Base-by-base conservation (phyloP, 1,140 invertebrate species). In the Aphaenogaster rudis region DNA sequence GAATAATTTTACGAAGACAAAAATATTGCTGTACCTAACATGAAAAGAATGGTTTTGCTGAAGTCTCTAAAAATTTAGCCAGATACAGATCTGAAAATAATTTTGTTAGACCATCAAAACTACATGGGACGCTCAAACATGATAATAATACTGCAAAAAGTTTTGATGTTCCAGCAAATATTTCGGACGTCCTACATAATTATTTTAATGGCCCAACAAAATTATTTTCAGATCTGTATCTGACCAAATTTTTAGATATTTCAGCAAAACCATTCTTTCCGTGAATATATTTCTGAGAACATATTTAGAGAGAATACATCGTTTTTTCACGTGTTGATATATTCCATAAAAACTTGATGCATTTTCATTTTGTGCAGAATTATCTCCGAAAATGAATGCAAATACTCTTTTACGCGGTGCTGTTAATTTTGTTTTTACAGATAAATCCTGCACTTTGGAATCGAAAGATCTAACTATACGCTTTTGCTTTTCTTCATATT, bases 401-500 rank as follows among this genome's bases (percentile, higher is more conserved):
- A 21, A 57, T 15, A 15, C 11, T 9, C 59, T 77, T 77, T 15
- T 59, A 9, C 11, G 11, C 7, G 4, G 7, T 59, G 48, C 15
- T 6, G 33, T 36, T 59, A 36, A 72, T 42, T 76, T 42, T 76
- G 33, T 57, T 42, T 54, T 45, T 42, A 42, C n/a, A 21, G 1
- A 52, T 1, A 11, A 39, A 39, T 57, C 17, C 57, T 52, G 33
- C n/a, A 15, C 17, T 36, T 50, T 36, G 48, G 48, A 4, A 13
- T 13, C 33, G 28, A 9, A 50, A 36, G 21, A 71, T 11, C 21
- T 33, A 72, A 1, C n/a, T 78, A 28, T 28, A 64, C 2, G 15
- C 21, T 64, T 17, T 64, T 78, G 57, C 13, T 48, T 61, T 45
- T 61, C 6, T 76, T 21, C 21, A 2, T 66, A 33, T 78, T 74